phyloP scores from a whole-genome alignment of 2,888 invertebrate genomes.

The Tetranychus piercei region DNA sequence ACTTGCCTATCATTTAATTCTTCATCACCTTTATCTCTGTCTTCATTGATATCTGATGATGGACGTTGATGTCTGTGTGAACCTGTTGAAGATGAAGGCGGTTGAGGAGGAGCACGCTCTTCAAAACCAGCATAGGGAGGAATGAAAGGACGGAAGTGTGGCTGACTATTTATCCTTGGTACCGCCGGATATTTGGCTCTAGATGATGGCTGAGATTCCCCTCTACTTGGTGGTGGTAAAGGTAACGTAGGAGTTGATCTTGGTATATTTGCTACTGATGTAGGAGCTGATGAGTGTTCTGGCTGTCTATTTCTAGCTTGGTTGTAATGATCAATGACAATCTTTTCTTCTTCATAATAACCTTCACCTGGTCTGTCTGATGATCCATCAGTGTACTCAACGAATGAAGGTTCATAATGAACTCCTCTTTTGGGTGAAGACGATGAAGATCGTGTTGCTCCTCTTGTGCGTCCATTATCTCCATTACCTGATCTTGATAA shows the following conservation, averaged over 20 bases:
- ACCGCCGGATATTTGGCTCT: not conserved
- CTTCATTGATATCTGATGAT: not conserved
- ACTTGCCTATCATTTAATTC: not conserved
- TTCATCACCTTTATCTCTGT: not conserved
- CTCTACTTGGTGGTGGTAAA: not conserved
- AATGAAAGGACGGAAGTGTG: not conserved
- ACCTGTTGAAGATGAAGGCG: not conserved
- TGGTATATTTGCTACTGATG: not conserved
- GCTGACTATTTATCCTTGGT: not conserved
- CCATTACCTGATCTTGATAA: not conserved
- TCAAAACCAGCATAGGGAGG: constrained; percentile 8
- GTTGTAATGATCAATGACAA: not conserved
- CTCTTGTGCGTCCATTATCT: not conserved
- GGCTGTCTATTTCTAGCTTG: not conserved
- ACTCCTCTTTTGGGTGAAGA: not conserved
- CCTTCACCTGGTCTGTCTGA: not conserved
- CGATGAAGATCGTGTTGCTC: not conserved
- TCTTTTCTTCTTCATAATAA: not conserved
- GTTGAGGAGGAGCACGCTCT: not conserved
- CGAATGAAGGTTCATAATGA: not conserved
- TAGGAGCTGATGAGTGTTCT: not conserved
- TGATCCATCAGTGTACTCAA: not conserved
- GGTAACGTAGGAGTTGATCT: not conserved
- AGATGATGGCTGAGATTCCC: not conserved
- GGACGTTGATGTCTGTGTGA: constrained; percentile 5